Percentiles rank a stretch among this genome's conserved stretches.
Evolutionary conservation across 1,140 invertebrate species (phyloP).

Genomic region (Drosophila erecta): DNA sequence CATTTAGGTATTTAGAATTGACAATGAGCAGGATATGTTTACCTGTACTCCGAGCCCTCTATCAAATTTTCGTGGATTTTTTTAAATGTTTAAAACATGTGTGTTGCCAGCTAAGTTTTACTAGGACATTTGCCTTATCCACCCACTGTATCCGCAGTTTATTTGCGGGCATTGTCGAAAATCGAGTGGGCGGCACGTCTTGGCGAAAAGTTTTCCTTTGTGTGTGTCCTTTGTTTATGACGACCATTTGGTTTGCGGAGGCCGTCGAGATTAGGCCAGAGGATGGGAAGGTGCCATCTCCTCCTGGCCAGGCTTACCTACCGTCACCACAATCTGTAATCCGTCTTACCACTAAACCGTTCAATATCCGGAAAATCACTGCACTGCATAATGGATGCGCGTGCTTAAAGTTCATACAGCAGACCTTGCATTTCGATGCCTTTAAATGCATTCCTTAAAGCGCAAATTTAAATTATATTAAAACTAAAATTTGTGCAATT

Average conservation of each 20-base stretch:
- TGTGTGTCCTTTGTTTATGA: slow-evolving; percentile 66
- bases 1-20: too few species aligned
- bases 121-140: background rate
- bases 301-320: slow-evolving; percentile 8
- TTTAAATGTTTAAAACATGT: background rate
- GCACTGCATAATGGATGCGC: slow-evolving; percentile 20
- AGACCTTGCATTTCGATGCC: slow-evolving; percentile 48
- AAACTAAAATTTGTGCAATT: too few species aligned
- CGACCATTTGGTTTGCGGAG: slow-evolving; percentile 61
- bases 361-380: slow-evolving; percentile 51
- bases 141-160: slow-evolving; percentile 44
- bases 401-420: slow-evolving; percentile 2
- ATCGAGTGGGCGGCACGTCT: slow-evolving; percentile 58
- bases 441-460: slow-evolving; percentile 46
- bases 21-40: too few species aligned
- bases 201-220: slow-evolving; percentile 31
- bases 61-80: background rate
- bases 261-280: slow-evolving; percentile 61
- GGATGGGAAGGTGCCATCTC: slow-evolving; percentile 53
- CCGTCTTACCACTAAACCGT: slow-evolving; percentile 40
- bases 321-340: slow-evolving; percentile 14
- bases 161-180: slow-evolving; percentile 28
- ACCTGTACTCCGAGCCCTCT: too few species aligned
- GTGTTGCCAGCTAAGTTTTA: background rate
- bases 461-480: background rate